phyloP scores from a whole-genome alignment of 2,888 invertebrate species.

The Liodrosophila aerea region DNA sequence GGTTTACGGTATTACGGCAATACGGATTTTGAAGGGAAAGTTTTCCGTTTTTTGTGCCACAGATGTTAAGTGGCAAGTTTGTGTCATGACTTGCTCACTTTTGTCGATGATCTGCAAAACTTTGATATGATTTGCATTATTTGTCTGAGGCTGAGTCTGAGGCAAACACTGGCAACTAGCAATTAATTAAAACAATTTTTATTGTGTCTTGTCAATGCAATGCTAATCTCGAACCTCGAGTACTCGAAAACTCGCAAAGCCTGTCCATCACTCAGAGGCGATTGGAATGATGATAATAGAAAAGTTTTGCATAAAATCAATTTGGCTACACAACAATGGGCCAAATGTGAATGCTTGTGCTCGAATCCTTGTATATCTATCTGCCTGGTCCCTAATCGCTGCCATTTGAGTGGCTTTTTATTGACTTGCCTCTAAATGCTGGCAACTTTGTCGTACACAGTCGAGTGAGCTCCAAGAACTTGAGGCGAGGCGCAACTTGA shows the following conservation, averaged over 20 bases:
- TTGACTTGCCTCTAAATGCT: conserved; percentile 50
- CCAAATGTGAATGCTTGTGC: conserved; percentile 20
- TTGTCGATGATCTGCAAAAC: conserved; percentile 55
- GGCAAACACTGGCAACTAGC: too few species aligned
- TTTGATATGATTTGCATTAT: conserved; percentile 69
- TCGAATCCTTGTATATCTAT: too few species aligned
- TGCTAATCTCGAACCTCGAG: conserved; percentile 52
- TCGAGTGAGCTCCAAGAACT: conserved; percentile 17
- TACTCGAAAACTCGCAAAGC: conserved; percentile 13
- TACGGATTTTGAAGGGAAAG: conserved; percentile 54
- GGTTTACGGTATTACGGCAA: too few species aligned
- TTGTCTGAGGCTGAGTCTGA: conserved; percentile 57
- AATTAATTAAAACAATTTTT: conserved; percentile 66
- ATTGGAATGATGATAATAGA: conserved; percentile 36
- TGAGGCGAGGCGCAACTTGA: conserved; percentile 14
- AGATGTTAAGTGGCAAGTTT: conserved; percentile 61
- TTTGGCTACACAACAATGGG: conserved; percentile 46
- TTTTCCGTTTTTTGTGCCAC: conserved; percentile 16
- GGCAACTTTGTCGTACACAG: conserved; percentile 32
- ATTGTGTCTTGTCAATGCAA: conserved; percentile 36
- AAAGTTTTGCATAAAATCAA: conserved; percentile 72
- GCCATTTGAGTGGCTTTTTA: conserved; percentile 66
- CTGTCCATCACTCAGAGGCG: conserved; percentile 16
- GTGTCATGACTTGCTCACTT: conserved; percentile 46
- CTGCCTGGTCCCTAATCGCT: conserved; percentile 69